These are phyloP conservation scores for Molanna angustata DNA, from an alignment of 2,888 invertebrate species.

Conservation along the genomic window DNA sequence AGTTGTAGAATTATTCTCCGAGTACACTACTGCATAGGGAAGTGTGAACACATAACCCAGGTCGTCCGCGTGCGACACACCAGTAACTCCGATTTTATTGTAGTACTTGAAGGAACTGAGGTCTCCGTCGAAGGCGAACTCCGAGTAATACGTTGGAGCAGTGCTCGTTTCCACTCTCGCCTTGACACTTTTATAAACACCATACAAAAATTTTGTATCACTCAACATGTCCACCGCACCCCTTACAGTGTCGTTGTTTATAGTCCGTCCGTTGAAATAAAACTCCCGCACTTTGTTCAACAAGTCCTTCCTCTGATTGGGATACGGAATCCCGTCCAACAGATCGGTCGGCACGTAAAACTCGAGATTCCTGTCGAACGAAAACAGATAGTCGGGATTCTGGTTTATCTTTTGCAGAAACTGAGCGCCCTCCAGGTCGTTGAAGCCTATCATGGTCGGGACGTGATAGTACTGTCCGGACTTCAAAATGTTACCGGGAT, in stretches of 20 bases:
- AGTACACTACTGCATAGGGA: slow-evolving; percentile 38
- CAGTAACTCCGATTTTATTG: slow-evolving; percentile 43
- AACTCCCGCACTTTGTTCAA: slow-evolving; percentile 8
- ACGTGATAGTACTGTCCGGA: slow-evolving; percentile 12
- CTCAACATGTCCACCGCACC: slow-evolving; percentile 4
- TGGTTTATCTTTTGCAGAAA: neutral
- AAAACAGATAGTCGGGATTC: slow-evolving; percentile 3
- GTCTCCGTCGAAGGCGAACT: slow-evolving; percentile 13
- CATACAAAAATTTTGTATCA: slow-evolving; percentile 10
- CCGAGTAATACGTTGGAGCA: slow-evolving; percentile 13
- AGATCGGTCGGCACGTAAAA: slow-evolving; percentile 10
- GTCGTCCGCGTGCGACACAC: slow-evolving; percentile 61
- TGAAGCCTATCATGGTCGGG: slow-evolving; percentile 16
- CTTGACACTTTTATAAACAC: slow-evolving; percentile 12
- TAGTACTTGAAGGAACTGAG: slow-evolving; percentile 48
- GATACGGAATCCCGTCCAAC: neutral
- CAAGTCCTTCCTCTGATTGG: neutral
- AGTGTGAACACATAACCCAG: slow-evolving; percentile 53
- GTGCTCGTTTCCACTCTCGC: slow-evolving; percentile 9
- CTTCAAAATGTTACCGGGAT: slow-evolving; percentile 42
- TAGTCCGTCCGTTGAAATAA: slow-evolving; percentile 12
- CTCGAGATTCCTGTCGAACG: slow-evolving; percentile 7
- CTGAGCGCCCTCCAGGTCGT: slow-evolving; percentile 13
- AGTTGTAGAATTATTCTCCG: slow-evolving; percentile 31
- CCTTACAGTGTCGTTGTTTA: slow-evolving; percentile 1